Base-by-base conservation (phyloP, 2,113 vertebrate species). In the Rhodinocichla rosea region DNA sequence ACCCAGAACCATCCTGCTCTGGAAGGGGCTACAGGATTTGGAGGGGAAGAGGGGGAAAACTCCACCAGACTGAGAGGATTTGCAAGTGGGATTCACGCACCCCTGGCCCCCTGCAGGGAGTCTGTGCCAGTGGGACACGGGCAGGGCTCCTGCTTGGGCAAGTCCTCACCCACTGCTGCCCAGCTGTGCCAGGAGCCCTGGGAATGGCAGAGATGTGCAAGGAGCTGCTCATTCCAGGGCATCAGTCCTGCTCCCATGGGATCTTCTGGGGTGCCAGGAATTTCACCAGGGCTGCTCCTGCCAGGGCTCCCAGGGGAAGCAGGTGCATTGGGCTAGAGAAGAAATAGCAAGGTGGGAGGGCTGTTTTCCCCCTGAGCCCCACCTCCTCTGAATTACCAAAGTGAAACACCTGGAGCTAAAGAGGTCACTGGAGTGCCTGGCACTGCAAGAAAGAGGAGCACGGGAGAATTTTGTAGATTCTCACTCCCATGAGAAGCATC, bases 241-340 rank as follows among this genome's bases (percentile, higher is more conserved):
- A 50, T 16, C 52, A 18, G 6, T 45, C 26, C 59, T 53, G 15
- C 35, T 57, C 37, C n/a, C 14, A 11, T 0, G 0, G 15, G 17
- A 5, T 8, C 4, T 74, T 76, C 40, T 32, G 13, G 22, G 6
- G 7, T 33, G 2, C 20, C 11, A 33, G 24, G 18, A 62, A 8
- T 10, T 94, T 39, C 5, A 7, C 2, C 3, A 8, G 7, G 2
- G 11, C 4, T 83, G 22, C 11, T 64, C 21, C 71, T 57, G 17
- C 39, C 8, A 32, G 7, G 24, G 4, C 8, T 50, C 18, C 7
- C 1, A 28, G 3, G 4, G 3, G 5, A 32, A 60, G 3, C 0
- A 3, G 1, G 1, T 3, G 5, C 0, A 1, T 12, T n/a, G 13
- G 3, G 13, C 26, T 32, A 15, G 32, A n/a, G 23, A 52, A 26